phyloP scores from a whole-genome alignment of 92 coral and sea anemone species.

The Zoanthus sociatus region DNA sequence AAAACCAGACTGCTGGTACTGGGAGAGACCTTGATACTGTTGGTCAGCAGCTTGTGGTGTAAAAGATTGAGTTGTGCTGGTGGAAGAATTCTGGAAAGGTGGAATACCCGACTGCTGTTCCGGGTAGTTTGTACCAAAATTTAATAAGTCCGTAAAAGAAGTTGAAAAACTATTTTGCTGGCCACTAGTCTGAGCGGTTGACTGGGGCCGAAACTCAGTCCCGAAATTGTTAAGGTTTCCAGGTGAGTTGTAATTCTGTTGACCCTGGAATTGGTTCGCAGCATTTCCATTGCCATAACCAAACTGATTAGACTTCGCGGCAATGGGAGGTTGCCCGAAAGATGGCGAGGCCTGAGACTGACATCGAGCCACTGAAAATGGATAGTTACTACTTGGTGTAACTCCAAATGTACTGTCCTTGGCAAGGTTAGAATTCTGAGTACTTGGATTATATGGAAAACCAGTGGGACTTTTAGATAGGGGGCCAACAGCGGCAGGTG shows the following conservation, averaged over 20 bases:
- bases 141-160: constrained; percentile 40
- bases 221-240: constrained; percentile 36
- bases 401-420: constrained; percentile 39
- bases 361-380: neutral
- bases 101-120: constrained; percentile 31
- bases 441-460: constrained; percentile 1
- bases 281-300: constrained; percentile 24
- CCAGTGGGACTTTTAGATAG: constrained; percentile 23
- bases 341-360: constrained; percentile 2
- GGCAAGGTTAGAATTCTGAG: constrained; percentile 19
- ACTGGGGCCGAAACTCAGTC: constrained; percentile 27
- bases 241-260: constrained; percentile 19
- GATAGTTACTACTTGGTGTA: neutral
- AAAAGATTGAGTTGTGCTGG: constrained; percentile 16
- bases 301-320: constrained; percentile 28
- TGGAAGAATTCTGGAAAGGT: constrained; percentile 36
- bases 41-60: constrained; percentile 31
- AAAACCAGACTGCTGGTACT: constrained; percentile 37
- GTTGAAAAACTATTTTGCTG: constrained; percentile 35
- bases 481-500: constrained; percentile 5
- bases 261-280: neutral
- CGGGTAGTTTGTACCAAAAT: constrained; percentile 34
- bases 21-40: constrained; percentile 38
- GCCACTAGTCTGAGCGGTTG: constrained; percentile 25
- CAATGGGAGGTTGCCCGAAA: constrained; percentile 12